Conservation (phyloP, 1,140 invertebrate species). For the Diorhabda carinulata region DNA sequence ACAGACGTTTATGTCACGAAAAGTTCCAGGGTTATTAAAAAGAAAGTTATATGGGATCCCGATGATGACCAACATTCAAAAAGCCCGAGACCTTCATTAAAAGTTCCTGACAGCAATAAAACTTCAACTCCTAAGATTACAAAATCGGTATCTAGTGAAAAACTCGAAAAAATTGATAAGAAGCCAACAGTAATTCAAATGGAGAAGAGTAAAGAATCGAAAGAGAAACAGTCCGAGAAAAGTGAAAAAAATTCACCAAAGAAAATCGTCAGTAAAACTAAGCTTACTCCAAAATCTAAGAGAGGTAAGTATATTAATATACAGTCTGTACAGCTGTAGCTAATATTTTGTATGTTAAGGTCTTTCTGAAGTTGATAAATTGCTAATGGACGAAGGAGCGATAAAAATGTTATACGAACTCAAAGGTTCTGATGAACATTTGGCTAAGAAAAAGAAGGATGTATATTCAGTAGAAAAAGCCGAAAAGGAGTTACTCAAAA, state of each 20-base stretch:
- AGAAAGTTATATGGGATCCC: slow-evolving; percentile 66
- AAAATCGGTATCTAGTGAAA: slow-evolving; percentile 13
- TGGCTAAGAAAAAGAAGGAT: slow-evolving; percentile 34
- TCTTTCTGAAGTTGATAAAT: slow-evolving; percentile 66
- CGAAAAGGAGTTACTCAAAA: slow-evolving; percentile 51
- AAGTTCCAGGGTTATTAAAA: slow-evolving; percentile 59
- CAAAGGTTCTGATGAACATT: slow-evolving; percentile 53
- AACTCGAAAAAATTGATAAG: slow-evolving; percentile 13
- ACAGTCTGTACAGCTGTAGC: not conserved
- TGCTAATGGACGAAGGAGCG: slow-evolving; percentile 80
- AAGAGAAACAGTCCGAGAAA: slow-evolving; percentile 8
- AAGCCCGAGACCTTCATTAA: slow-evolving; percentile 8
- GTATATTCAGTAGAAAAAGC: slow-evolving; percentile 52
- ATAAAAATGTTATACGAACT: slow-evolving; percentile 79
- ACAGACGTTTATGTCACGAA: slow-evolving; percentile 44
- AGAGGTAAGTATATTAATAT: slow-evolving; percentile 7
- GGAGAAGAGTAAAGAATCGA: not conserved
- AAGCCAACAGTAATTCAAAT: slow-evolving; percentile 16
- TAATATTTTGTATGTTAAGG: not conserved
- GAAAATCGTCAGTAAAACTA: not conserved
- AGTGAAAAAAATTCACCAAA: slow-evolving; percentile 10
- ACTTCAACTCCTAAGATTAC: slow-evolving; percentile 1
- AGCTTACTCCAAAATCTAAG: slow-evolving; percentile 7
- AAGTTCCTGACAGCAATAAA: not conserved
- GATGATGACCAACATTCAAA: slow-evolving; percentile 50